Conservation (phyloP, 2,797 vertebrate species). For the Parauchenoglanis ngamensis region DNA sequence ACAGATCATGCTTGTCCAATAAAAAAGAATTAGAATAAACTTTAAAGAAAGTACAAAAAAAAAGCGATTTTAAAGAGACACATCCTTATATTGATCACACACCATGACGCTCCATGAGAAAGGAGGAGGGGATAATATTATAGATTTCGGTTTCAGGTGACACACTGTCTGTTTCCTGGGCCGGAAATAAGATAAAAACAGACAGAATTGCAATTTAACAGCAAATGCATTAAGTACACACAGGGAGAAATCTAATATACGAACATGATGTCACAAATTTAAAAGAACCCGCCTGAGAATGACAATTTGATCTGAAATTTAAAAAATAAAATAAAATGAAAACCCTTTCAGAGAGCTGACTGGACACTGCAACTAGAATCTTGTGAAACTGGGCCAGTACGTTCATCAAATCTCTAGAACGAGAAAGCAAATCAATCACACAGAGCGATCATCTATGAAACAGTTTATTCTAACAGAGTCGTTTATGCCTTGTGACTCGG, state of each 20-base stretch:
- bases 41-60: not conserved
- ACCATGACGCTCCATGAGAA: not conserved
- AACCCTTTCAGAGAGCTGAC: not conserved
- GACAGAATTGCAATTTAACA: not conserved
- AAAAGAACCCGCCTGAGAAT: not conserved
- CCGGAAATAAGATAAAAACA: no score
- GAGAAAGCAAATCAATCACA: slow-evolving; percentile 1
- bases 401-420: not conserved
- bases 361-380: not conserved
- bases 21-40: not conserved
- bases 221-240: not conserved
- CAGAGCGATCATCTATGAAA: not conserved
- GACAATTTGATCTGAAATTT: not conserved
- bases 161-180: not conserved
- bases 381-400: not conserved
- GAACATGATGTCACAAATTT: not conserved
- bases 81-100: not conserved
- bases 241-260: not conserved
- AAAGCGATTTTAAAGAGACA: not conserved
- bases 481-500: slow-evolving; percentile 12
- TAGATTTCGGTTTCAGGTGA: not conserved
- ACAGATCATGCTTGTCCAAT: not conserved
- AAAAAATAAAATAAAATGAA: not conserved
- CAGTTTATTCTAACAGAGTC: slow-evolving; percentile 4
- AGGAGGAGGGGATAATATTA: not conserved